Evolutionary conservation across 2,888 invertebrate genomes (phyloP).

Genomic region (Agriopis leucophaearia): DNA sequence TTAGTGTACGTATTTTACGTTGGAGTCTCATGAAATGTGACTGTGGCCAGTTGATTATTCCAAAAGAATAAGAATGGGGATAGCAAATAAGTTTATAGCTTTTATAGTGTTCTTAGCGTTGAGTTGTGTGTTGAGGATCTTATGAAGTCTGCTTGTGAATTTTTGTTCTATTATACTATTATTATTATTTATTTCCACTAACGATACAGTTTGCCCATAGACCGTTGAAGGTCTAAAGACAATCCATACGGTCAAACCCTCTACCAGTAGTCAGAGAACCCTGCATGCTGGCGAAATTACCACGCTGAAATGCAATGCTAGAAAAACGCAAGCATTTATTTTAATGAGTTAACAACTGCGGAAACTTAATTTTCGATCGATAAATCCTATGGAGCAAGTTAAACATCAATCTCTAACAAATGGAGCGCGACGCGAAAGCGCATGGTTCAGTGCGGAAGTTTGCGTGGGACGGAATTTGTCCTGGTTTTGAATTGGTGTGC

Average conservation of each 20-base stretch:
- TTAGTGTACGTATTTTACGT: neutral
- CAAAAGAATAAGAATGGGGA: neutral
- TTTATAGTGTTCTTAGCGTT: no score
- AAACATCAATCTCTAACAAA: slow-evolving; percentile 30
- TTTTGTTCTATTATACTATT: no score
- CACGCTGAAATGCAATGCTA: no score
- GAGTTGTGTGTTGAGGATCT: no score
- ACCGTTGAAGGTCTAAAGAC: no score
- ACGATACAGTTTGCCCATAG: no score
- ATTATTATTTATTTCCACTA: no score
- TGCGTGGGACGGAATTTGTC: slow-evolving; percentile 20
- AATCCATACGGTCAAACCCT: no score
- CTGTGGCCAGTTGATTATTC: neutral
- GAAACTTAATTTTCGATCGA: slow-evolving; percentile 32
- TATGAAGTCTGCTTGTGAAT: no score
- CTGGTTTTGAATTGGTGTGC: slow-evolving; percentile 43
- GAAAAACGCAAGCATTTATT: neutral
- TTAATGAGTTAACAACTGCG: neutral
- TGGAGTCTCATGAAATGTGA: neutral
- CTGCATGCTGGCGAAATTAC: no score
- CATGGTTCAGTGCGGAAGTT: slow-evolving; percentile 13
- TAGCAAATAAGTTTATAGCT: neutral
- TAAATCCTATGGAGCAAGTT: slow-evolving; percentile 22
- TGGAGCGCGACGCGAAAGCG: slow-evolving; percentile 20
- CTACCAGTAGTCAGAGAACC: no score